Evolutionary conservation across 1,140 invertebrate genomes (phyloP).

Genomic region (Macrosteles quadrilineatus): DNA sequence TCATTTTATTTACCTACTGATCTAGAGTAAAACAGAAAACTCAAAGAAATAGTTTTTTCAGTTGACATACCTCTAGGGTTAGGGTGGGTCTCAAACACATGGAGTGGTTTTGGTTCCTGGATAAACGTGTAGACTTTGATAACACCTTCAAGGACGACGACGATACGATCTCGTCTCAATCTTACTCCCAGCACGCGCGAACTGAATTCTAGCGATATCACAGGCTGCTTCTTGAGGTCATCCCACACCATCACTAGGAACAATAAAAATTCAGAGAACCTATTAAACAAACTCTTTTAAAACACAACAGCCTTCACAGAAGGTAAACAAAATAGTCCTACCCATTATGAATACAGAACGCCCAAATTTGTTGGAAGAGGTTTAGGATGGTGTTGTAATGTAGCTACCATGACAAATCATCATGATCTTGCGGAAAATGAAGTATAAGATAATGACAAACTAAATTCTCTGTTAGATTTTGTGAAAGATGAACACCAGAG

Average conservation of each 20-base stretch:
- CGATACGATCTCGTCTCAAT: conserved; percentile 91
- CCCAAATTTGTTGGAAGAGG: too few species aligned
- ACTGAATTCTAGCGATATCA: conserved; percentile 93
- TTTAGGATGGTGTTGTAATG: too few species aligned
- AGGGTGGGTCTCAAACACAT: conserved; percentile 94
- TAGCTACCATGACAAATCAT: too few species aligned
- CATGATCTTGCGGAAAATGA: too few species aligned
- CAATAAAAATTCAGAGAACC: conserved; percentile 38
- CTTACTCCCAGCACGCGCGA: conserved; percentile 87
- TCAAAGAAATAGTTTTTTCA: neutral
- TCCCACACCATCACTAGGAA: conserved; percentile 95
- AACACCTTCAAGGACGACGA: conserved; percentile 91
- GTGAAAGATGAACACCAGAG: too few species aligned
- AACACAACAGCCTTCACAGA: too few species aligned
- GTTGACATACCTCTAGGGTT: conserved; percentile 73
- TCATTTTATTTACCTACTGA: neutral
- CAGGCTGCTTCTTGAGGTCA: conserved; percentile 90
- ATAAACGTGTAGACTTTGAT: conserved; percentile 99
- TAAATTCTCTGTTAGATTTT: too few species aligned
- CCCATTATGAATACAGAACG: too few species aligned
- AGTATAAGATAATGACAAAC: too few species aligned
- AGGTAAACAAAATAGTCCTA: too few species aligned
- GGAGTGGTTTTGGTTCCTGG: conserved; percentile 89
- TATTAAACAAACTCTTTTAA: conserved; percentile 15
- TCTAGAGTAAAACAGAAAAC: neutral